A percentile compares a stretch with the other conserved stretches of the same genome.
Conservation (phyloP, 2,797 vertebrate species). For the Numenius phaeopus region DNA sequence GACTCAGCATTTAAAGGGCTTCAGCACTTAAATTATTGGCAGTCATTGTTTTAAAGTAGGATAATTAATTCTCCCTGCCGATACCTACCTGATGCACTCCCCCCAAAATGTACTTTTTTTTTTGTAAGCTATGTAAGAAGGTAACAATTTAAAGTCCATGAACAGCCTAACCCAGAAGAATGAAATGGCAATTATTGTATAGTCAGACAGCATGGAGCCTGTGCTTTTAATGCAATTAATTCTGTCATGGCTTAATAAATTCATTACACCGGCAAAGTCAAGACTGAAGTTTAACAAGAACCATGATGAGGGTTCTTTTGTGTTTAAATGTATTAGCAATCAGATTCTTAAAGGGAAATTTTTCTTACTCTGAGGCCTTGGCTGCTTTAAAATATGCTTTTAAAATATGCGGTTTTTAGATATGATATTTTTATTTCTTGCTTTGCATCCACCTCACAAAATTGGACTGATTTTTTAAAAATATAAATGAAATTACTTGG, state of each 20-base stretch:
- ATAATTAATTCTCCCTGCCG: constrained; percentile 12
- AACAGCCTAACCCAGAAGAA: background rate
- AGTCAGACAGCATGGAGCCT: constrained; percentile 63
- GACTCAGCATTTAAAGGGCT: background rate
- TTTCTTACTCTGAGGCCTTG: background rate
- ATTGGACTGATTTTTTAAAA: background rate
- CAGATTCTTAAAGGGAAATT: background rate
- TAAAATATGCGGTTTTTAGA: background rate
- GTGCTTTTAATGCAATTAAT: constrained; percentile 55
- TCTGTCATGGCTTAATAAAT: constrained; percentile 55
- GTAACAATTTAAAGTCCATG: background rate
- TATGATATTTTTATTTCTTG: background rate
- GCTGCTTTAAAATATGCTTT: background rate
- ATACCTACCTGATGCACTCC: background rate
- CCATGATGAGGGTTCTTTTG: background rate
- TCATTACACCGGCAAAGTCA: background rate
- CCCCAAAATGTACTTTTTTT: background rate
- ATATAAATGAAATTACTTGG: background rate
- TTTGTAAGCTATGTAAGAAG: background rate
- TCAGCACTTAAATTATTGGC: background rate
- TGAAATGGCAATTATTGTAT: constrained; percentile 35
- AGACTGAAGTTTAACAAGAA: background rate
- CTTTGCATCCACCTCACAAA: background rate
- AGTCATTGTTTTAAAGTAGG: background rate
- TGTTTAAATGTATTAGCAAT: background rate